Conservation (phyloP, 1,140 invertebrate genomes). For the Scaptomyza graminum region DNA sequence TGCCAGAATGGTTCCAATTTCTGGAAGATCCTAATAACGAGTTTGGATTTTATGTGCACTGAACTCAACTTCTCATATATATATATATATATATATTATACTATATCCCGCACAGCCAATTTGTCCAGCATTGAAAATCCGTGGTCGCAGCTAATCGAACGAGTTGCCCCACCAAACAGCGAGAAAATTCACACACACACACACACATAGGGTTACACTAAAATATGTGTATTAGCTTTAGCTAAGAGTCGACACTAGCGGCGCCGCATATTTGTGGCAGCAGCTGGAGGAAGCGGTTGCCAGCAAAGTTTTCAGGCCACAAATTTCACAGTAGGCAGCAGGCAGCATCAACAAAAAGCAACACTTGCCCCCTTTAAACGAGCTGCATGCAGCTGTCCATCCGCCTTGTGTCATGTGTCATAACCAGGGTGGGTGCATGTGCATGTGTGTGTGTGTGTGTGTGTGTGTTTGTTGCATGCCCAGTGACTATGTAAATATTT, state of each 20-base stretch:
- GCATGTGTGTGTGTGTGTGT: constrained; percentile 6
- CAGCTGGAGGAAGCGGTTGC: constrained; percentile 1
- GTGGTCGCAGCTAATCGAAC: constrained; percentile 16
- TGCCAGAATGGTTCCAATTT: too few species aligned
- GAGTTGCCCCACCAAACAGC: background rate
- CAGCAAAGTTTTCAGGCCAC: constrained; percentile 45
- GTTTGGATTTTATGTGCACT: background rate
- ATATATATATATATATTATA: too few species aligned
- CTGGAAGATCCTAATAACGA: too few species aligned
- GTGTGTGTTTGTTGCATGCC: constrained; percentile 15
- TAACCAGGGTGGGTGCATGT: constrained; percentile 33
- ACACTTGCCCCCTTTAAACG: background rate
- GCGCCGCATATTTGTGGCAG: constrained; percentile 51
- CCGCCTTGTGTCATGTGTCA: constrained; percentile 55
- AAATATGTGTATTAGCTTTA: constrained; percentile 1
- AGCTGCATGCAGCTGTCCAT: constrained; percentile 42
- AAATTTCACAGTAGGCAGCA: constrained; percentile 40
- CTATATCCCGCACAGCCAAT: constrained; percentile 7
- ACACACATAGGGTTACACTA: background rate
- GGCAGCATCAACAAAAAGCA: background rate
- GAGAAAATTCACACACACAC: constrained; percentile 7
- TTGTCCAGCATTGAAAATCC: constrained; percentile 5
- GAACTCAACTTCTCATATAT: too few species aligned
- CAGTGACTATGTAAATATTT: constrained; percentile 52
- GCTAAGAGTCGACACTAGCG: constrained; percentile 19